Percentiles rank a stretch among this genome's conserved stretches.
Evolutionary conservation across 2,888 invertebrate species (phyloP).

Genomic region (Lochmaea capreae): DNA sequence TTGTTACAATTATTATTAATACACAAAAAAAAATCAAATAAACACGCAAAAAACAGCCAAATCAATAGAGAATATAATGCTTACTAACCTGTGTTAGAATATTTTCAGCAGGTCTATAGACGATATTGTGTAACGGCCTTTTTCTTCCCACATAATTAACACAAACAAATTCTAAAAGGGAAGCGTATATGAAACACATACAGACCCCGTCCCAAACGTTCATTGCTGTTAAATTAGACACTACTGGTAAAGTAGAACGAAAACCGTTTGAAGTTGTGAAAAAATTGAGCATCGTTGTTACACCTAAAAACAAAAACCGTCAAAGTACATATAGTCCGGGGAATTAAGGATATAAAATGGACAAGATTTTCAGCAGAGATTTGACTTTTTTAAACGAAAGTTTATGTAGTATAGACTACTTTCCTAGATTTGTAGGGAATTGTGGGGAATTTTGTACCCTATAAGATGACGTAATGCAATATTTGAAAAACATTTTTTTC

Average conservation of each 20-base stretch:
- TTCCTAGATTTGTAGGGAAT: too few species aligned
- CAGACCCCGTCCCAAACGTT: conserved; percentile 97
- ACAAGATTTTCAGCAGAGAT: too few species aligned
- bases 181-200: conserved; percentile 97
- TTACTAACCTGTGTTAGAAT: conserved; percentile 87
- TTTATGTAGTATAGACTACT: too few species aligned
- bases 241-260: conserved; percentile 91
- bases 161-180: conserved; percentile 92
- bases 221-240: conserved; percentile 94
- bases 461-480: too few species aligned
- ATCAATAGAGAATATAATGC: not conserved
- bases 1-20: not conserved
- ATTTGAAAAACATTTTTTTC: too few species aligned
- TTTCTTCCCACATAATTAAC: conserved; percentile 95
- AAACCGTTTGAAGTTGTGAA: conserved; percentile 96
- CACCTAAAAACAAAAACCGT: conserved; percentile 73
- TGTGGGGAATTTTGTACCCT: too few species aligned
- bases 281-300: conserved; percentile 98
- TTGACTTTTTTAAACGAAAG: too few species aligned
- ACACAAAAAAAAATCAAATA: not conserved
- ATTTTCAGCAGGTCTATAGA: conserved; percentile 90
- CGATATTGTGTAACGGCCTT: conserved; percentile 88
- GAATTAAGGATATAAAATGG: too few species aligned
- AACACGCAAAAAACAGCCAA: not conserved
- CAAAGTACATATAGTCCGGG: not conserved